These are phyloP conservation scores for Actinia equina DNA, from an alignment of 64 coral and sea anemone species.

Conservation along the genomic window DNA sequence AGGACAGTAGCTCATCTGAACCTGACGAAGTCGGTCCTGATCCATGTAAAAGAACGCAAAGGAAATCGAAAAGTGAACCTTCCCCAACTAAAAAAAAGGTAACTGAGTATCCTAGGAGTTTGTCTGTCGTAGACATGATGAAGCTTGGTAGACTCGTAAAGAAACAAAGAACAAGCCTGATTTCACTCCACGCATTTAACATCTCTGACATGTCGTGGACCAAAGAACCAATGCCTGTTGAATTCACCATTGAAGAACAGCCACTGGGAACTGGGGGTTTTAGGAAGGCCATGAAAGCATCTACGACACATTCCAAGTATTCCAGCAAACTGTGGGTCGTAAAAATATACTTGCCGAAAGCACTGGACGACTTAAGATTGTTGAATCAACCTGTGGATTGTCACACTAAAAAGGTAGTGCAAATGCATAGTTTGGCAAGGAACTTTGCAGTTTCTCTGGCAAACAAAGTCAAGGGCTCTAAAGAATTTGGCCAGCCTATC, in stretches of 20 bases:
- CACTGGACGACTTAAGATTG: no score
- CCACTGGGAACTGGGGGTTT: slow-evolving; percentile 48
- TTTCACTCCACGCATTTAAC: slow-evolving; percentile 23
- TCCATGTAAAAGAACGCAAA: not conserved
- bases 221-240: not conserved
- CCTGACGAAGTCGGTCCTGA: not conserved
- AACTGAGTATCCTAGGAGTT: not conserved
- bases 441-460: slow-evolving; percentile 31
- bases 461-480: not conserved
- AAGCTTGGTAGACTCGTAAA: slow-evolving; percentile 46
- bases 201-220: slow-evolving; percentile 17
- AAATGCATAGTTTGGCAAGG: slow-evolving; percentile 49
- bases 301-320: slow-evolving; percentile 26
- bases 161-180: not conserved
- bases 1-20: not conserved
- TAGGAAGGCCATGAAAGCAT: slow-evolving; percentile 45
- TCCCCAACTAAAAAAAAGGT: not conserved
- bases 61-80: not conserved
- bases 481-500: no score
- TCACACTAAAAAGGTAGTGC: slow-evolving; percentile 54
- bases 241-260: slow-evolving; percentile 27
- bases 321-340: slow-evolving; percentile 30
- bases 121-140: slow-evolving; percentile 63
- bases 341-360: slow-evolving; percentile 29
- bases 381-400: no score